phyloP scores from a whole-genome alignment of 2,888 invertebrate species.

The Ophonus ardosiacus region DNA sequence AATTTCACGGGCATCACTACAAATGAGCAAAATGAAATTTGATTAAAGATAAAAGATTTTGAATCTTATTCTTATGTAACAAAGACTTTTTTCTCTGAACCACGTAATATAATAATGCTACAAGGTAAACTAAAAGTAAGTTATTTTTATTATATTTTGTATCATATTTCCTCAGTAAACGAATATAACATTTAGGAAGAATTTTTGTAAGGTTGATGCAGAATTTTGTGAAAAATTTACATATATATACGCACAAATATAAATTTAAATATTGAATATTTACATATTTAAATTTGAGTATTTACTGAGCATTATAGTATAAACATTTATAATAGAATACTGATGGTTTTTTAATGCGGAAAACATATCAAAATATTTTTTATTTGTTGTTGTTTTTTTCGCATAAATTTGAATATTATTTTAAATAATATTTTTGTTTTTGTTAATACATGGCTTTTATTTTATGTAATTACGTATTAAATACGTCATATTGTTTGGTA shows the following conservation, averaged over 20 bases:
- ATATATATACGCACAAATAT: background rate
- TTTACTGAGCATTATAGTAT: background rate
- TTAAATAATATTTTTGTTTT: too few relatives aligned
- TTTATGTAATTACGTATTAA: too few relatives aligned
- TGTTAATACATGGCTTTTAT: too few relatives aligned
- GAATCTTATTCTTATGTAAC: too few relatives aligned
- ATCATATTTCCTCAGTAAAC: background rate
- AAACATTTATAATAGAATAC: background rate
- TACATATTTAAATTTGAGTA: background rate
- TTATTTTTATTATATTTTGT: background rate
- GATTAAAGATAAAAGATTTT: background rate
- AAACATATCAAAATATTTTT: background rate
- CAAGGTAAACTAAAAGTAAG: background rate
- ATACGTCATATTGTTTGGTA: too few relatives aligned
- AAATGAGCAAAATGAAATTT: too few relatives aligned
- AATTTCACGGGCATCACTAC: too few relatives aligned
- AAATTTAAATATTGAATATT: background rate
- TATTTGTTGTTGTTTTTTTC: too few relatives aligned
- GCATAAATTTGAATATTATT: too few relatives aligned
- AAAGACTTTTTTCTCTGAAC: background rate
- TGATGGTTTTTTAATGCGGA: background rate
- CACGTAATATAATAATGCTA: background rate
- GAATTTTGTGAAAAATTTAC: background rate
- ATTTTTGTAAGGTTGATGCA: background rate
- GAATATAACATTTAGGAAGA: background rate